Conservation (phyloP, 2,113 vertebrate genomes). For the Bufo gargarizans region DNA sequence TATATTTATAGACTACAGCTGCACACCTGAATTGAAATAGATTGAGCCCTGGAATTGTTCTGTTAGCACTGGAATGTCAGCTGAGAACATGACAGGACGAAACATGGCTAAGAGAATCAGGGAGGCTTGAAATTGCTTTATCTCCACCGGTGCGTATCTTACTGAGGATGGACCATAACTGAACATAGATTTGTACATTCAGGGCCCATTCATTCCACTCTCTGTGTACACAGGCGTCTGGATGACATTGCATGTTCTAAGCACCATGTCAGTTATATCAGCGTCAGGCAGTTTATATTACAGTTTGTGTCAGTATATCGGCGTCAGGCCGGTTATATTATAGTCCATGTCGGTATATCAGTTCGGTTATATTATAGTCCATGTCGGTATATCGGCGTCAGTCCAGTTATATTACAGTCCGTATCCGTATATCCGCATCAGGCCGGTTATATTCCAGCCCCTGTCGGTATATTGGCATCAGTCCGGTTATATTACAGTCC, state of each 20-base stretch:
- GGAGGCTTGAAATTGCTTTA: slow-evolving; percentile 36
- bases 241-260: neutral
- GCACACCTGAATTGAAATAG: neutral
- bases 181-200: neutral
- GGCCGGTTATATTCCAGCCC: too few relatives aligned
- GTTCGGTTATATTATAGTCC: too few relatives aligned
- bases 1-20: neutral
- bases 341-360: too few relatives aligned
- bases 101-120: neutral
- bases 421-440: too few relatives aligned
- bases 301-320: too few relatives aligned
- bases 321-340: too few relatives aligned
- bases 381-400: too few relatives aligned
- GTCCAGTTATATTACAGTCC: too few relatives aligned
- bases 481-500: neutral
- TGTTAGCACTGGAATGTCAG: neutral
- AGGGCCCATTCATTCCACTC: neutral
- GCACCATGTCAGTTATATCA: too few relatives aligned
- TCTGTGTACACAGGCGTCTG: neutral
- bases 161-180: neutral
- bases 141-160: slow-evolving; percentile 11
- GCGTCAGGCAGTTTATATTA: too few relatives aligned
- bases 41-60: neutral
- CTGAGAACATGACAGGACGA: neutral
- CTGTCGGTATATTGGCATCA: too few relatives aligned